Evolutionary conservation across 2,888 invertebrate genomes (phyloP), one percentile per base, ranked within the genome.

Genomic region (Ornithoptera priamus): DNA sequence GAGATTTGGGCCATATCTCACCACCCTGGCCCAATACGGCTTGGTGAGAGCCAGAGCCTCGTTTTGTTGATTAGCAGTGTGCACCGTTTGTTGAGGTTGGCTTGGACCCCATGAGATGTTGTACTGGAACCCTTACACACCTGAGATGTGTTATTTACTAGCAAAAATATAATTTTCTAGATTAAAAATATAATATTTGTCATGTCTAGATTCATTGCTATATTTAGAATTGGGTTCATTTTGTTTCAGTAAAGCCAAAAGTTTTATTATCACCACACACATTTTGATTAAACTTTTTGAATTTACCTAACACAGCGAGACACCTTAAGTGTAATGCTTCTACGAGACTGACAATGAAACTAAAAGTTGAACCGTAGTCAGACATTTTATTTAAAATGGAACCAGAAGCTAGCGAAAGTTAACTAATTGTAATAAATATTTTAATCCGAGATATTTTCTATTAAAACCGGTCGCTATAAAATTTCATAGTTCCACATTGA

Each of bases 211-310:
- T 18, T n/a, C 53, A 53, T 53, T 6, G n/a, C 0, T 53, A 7
- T 53, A 53, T 8, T 5, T 53, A 53, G 7, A 53, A 53, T 53
- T 5, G n/a, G n/a, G 3, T 53, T 22, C 4, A 58, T 58, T 58
- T 58, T 58, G 22, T 18, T 36, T 36, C 17, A 36, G 60, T 60
- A 24, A 18, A 24, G 60, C 7, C 17, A 17, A 62, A 67, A 67
- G 58, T 68, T 68, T 59, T 39, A 46, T 50, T 22, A 36, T 63
- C 62, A 24, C 64, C 50, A 68, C 64, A 68, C 53, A 64, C 50
- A 60, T 59, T 68, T 68, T 64, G 68, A 68, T 68, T 64, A 59
- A 68, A 68, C 64, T 68, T 68, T 60, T 39, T 36, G 59, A 60
- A 64, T 68, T 60, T 60, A 68, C 68, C 59, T 68, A 68, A 68